Base-by-base conservation (phyloP, 1,140 invertebrate species). In the Rhopalosiphum maidis region DNA sequence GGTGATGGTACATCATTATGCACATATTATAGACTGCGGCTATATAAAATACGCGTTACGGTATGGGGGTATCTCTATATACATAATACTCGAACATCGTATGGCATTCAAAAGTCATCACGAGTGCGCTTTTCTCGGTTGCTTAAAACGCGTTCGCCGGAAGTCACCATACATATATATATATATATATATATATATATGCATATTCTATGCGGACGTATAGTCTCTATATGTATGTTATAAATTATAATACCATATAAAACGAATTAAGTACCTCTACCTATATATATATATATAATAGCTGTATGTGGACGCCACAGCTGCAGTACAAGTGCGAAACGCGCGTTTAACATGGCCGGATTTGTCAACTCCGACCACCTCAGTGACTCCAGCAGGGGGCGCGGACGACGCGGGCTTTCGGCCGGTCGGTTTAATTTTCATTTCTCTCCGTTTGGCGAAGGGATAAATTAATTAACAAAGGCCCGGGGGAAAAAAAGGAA, bases 401-500 rank as follows among this genome's bases (percentile, higher is more conserved):
- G 25, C 55, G 55, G 55, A 25, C 55, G 25, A n/a, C 30, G n/a
- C 15, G 60, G 60, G 60, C 60, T 77, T 77, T 77, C 60, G 60
- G 60, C 18, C 60, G 60, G 60, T 18, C 30, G 60, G 60, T 77
- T 77, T 77, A 77, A 77, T 77, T 77, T 77, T 77, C 60, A 77
- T 77, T 77, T 77, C 60, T 41, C 35, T 85, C 23, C 37, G 37
- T 25, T 85, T 30, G 23, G 41, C 9, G 41, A 43, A 77, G 83
- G 37, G 37, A 85, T 37, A 46, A 87, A 87, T 46, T 30, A 46
- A 87, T 87, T 87, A 87, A 87, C 83, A 87, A 46, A 46, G 30
- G 83, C 15, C 60, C 41, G 41, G 37, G 83, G 8, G 25, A 11
- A 85, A 41, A 41, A 77, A 77, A 35, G n/a, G 60, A 77, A n/a